A percentile compares a stretch with the other conserved stretches of the same genome.
These are phyloP conservation scores for Sinocyclocheilus anophthalmus DNA, from an alignment of 2,113 vertebrate species.

Conservation along the genomic window DNA sequence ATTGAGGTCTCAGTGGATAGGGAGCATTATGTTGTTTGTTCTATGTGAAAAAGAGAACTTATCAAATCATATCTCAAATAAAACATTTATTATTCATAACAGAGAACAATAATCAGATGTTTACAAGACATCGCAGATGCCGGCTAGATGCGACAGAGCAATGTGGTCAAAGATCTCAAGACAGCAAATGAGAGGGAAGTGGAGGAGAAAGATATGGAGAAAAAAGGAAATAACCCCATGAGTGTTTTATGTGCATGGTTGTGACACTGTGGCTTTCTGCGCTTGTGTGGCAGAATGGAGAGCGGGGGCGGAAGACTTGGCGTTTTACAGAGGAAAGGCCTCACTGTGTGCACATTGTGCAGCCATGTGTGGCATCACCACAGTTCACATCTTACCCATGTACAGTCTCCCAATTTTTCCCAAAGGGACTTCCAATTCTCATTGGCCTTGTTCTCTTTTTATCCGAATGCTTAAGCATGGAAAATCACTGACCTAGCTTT, in stretches of 20 bases:
- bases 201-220: constrained; percentile 16
- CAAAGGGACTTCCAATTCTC: constrained; percentile 49
- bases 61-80: constrained; percentile 5
- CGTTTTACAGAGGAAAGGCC: constrained; percentile 51
- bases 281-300: constrained; percentile 38
- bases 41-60: constrained; percentile 18
- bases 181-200: constrained; percentile 22
- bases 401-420: constrained; percentile 49
- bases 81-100: constrained; percentile 30
- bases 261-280: constrained; percentile 44
- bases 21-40: constrained; percentile 11
- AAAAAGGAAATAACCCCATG: constrained; percentile 25
- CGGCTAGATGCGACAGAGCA: neutral
- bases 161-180: neutral
- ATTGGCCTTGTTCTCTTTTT: constrained; percentile 37
- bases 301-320: constrained; percentile 57
- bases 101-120: neutral
- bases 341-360: constrained; percentile 59
- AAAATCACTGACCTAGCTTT: constrained; percentile 52
- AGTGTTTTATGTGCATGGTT: constrained; percentile 33
- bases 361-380: constrained; percentile 54
- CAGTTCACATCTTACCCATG: constrained; percentile 54
- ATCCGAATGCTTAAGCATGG: constrained; percentile 40
- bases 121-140: neutral
- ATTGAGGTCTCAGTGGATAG: neutral